Evolutionary conservation across 2,113 vertebrate genomes (phyloP).

Genomic region (Blennius ocellaris): DNA sequence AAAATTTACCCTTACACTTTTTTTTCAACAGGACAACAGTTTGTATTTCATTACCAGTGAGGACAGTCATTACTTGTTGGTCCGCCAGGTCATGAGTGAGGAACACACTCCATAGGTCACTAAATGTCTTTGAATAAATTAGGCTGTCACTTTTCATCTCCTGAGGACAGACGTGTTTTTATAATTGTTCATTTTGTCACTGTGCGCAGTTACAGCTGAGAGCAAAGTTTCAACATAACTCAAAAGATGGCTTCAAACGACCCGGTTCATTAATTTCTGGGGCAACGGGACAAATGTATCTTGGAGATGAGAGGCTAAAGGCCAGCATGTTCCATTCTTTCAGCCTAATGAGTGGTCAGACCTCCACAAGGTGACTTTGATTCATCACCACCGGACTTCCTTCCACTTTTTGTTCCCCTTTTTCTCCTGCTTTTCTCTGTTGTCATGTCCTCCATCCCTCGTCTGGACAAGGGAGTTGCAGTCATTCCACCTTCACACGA

Average conservation of each 20-base stretch:
- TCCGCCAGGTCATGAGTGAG: slow-evolving; percentile 12
- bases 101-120: background rate
- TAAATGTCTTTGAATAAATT: background rate
- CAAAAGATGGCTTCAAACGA: slow-evolving; percentile 6
- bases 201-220: slow-evolving; percentile 9
- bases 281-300: slow-evolving; percentile 39
- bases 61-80: slow-evolving; percentile 7
- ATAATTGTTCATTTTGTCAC: slow-evolving; percentile 10
- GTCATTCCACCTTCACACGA: slow-evolving; percentile 25
- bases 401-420: slow-evolving; percentile 24
- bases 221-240: slow-evolving; percentile 14
- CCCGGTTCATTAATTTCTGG: slow-evolving; percentile 52
- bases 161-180: background rate
- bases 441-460: slow-evolving; percentile 21
- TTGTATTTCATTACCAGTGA: background rate
- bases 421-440: slow-evolving; percentile 23
- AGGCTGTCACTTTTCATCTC: too few species aligned
- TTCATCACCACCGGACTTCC: slow-evolving; percentile 50
- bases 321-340: slow-evolving; percentile 45
- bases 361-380: slow-evolving; percentile 74
- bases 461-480: slow-evolving; percentile 13
- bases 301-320: slow-evolving; percentile 50
- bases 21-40: background rate
- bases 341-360: slow-evolving; percentile 66
- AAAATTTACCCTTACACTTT: background rate